phyloP scores from a whole-genome alignment of 35 echinoderm and acorn worm genomes.

The Eucidaris tribuloides region DNA sequence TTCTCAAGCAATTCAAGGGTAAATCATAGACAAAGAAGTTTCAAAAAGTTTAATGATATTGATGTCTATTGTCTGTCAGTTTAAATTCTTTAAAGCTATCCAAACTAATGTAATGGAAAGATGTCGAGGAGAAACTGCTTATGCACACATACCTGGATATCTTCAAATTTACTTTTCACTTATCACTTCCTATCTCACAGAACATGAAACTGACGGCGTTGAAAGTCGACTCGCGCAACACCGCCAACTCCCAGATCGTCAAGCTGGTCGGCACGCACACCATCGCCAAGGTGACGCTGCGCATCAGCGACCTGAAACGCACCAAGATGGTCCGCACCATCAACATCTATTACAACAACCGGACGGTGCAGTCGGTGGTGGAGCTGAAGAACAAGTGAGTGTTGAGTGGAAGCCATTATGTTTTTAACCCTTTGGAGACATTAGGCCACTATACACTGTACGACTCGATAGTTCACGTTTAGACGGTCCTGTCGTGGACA shows the following conservation, averaged over 20 bases:
- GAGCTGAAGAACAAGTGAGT: constrained; percentile 99
- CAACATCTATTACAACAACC: constrained; percentile 99
- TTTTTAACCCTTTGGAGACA: too few species aligned
- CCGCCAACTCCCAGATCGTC: constrained; percentile 98
- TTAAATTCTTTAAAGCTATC: too few species aligned
- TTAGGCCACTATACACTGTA: too few species aligned
- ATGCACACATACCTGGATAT: background rate
- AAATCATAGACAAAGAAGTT: too few species aligned
- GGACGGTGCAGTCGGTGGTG: constrained; percentile 97
- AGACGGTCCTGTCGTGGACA: too few species aligned
- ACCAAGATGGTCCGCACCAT: constrained; percentile 99
- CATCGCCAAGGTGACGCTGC: constrained; percentile 91
- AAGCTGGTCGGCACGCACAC: constrained; percentile 98
- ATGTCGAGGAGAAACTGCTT: background rate
- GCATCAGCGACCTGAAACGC: constrained; percentile 95
- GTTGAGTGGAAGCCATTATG: too few species aligned
- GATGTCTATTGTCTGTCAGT: too few species aligned
- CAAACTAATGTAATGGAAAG: too few species aligned
- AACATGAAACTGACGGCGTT: constrained; percentile 97
- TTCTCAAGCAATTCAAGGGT: too few species aligned
- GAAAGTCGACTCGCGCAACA: constrained; percentile 96
- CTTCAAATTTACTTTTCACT: background rate
- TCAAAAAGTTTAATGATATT: too few species aligned
- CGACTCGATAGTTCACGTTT: too few species aligned
- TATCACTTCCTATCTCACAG: constrained; percentile 33